Percentiles rank a stretch among this genome's conserved stretches.
These are phyloP conservation scores for Cephus rjabovi DNA, from an alignment of 2,888 invertebrate genomes.

Conservation along the genomic window DNA sequence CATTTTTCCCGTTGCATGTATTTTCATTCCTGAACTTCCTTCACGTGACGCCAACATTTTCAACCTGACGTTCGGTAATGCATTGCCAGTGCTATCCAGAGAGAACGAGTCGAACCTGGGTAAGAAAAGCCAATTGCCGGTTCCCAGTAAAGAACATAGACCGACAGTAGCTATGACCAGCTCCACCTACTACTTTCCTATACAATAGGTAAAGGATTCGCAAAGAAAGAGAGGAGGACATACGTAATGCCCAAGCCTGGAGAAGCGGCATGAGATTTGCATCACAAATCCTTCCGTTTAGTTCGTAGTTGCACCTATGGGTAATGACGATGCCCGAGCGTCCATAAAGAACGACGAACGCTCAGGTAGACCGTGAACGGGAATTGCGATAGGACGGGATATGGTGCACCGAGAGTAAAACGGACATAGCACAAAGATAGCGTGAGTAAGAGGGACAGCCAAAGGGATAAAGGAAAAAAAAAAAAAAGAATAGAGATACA, in stretches of 20 bases:
- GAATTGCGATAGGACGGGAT: not conserved
- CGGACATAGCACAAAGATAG: not conserved
- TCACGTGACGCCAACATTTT: not conserved
- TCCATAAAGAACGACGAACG: conserved; percentile 32
- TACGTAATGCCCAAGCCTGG: conserved; percentile 7
- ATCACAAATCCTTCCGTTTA: conserved; percentile 50
- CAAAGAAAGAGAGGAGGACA: not conserved
- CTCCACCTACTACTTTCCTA: not conserved
- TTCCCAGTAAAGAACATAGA: not conserved
- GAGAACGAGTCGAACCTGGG: not conserved
- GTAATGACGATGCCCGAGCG: conserved; percentile 45
- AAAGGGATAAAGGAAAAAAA: not conserved
- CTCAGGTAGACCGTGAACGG: not conserved
- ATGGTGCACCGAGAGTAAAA: not conserved
- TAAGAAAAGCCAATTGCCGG: not conserved
- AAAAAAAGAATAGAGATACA: not conserved
- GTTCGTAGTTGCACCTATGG: conserved; percentile 26
- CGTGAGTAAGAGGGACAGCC: not conserved
- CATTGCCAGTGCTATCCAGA: not conserved
- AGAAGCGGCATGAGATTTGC: conserved; percentile 55
- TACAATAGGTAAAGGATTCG: conserved; percentile 8
- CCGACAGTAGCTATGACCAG: not conserved
- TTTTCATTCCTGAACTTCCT: not conserved
- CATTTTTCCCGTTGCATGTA: not conserved
- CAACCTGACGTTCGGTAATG: not conserved